Base-by-base conservation (phyloP, 2,888 invertebrate species). In the Diachrysia chrysitis region DNA sequence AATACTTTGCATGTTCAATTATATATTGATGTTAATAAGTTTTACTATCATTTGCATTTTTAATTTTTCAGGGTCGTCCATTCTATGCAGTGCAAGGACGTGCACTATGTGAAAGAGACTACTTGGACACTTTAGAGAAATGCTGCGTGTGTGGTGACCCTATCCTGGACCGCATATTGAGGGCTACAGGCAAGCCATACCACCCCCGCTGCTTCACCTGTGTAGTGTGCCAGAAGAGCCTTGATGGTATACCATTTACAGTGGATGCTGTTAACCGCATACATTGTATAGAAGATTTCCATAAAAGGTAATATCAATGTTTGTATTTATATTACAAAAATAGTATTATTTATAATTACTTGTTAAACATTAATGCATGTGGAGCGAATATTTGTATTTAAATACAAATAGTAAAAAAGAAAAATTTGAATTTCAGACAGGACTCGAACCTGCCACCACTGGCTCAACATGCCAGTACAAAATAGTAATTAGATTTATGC, bases 221-320 rank as follows among this genome's bases (percentile, higher is more conserved):
- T 91, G 98, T 99, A 1, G 98, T 98, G 1, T 99, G 99, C 90
- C 98, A 98, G 54, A 98, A 98, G 90, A 98, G 98, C 85, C 96
- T 99, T 29, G 99, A 99, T 92, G 99, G 99, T 0, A 98, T 99
- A 87, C 99, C 99, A 0, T 99, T 99, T 89, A 99, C 99, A 0
- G 99, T 99, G 0, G 99, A 99, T 93, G 99, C 99, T 32, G 98
- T 99, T 2, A 99, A 99, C 93, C 97, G 98, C 88, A 99, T 99
- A 83, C 99, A 99, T 90, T 99, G 99, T 91, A 99, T 99, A 87
- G 99, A 99, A 85, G 99, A 99, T 95, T 99, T 99, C 90, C 99
- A 99, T 93, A 99, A 98, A 98, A 98, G 99, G 97, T 95, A 76
- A 58, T 53, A 23, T 60, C 14, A 57, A 9, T 25, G 6, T 23